phyloP scores from a whole-genome alignment of 1,140 invertebrate genomes.

The Vanessa tameamea region DNA sequence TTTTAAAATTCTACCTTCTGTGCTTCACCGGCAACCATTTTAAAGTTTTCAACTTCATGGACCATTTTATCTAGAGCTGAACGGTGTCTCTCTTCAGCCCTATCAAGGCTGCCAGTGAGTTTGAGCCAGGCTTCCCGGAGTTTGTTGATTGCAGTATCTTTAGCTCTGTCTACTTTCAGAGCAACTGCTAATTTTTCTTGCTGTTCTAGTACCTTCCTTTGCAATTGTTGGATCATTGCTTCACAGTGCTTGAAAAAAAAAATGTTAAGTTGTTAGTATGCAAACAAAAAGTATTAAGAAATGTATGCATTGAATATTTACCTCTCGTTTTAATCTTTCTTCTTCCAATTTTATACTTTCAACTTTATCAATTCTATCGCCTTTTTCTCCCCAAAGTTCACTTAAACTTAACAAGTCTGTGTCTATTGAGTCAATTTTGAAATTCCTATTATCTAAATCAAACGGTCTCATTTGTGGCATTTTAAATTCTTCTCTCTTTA shows the following conservation, averaged over 20 bases:
- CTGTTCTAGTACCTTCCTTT: conserved; percentile 86
- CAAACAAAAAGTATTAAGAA: background rate
- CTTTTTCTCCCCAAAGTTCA: conserved; percentile 80
- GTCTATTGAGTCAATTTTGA: conserved; percentile 65
- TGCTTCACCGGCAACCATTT: conserved; percentile 63
- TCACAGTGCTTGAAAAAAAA: conserved; percentile 86
- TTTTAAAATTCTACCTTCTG: conserved; percentile 56
- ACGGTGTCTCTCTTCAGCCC: conserved; percentile 64
- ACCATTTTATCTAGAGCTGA: conserved; percentile 66
- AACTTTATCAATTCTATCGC: conserved; percentile 57
- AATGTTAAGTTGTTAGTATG: background rate
- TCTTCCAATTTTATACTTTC: conserved; percentile 85
- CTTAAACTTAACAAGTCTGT: conserved; percentile 78
- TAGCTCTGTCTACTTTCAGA: conserved; percentile 86
- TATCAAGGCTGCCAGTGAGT: conserved; percentile 62
- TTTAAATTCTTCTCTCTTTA: conserved; percentile 69
- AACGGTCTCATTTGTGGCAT: conserved; percentile 72
- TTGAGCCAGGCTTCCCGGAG: conserved; percentile 81
- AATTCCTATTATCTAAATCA: conserved; percentile 47
- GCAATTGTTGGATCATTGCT: conserved; percentile 86
- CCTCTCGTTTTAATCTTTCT: conserved; percentile 87
- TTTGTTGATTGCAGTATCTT: conserved; percentile 85
- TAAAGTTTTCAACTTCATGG: conserved; percentile 70
- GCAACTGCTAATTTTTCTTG: conserved; percentile 90
- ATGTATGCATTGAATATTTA: conserved; percentile 43